phyloP scores from a whole-genome alignment of 1,140 invertebrate species.

The Scylla paramamosain region DNA sequence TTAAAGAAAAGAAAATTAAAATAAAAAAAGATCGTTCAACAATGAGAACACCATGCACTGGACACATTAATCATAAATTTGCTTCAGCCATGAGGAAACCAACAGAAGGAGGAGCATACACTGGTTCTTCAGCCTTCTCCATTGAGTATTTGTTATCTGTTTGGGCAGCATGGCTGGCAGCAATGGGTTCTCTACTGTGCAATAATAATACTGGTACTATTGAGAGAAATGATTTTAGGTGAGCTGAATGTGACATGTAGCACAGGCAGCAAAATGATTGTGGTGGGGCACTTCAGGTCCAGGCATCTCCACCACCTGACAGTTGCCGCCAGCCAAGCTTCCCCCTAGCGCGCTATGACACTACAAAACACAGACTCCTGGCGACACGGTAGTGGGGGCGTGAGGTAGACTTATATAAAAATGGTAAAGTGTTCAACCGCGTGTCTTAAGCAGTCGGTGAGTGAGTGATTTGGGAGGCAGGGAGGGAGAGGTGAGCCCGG shows the following conservation, averaged over 20 bases:
- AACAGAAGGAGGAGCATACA: neutral
- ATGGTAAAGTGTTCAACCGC: conserved; percentile 30
- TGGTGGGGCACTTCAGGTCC: neutral
- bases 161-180: neutral
- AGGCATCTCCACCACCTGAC: neutral
- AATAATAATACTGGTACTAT: neutral
- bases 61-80: neutral
- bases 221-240: neutral
- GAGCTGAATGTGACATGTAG: neutral
- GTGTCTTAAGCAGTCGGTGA: conserved; percentile 46
- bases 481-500: neutral
- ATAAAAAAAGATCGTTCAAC: neutral
- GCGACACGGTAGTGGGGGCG: conserved; percentile 56
- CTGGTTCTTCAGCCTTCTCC: neutral
- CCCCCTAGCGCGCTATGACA: conserved; percentile 26
- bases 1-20: neutral
- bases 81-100: neutral
- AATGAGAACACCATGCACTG: neutral
- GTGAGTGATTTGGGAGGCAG: neutral
- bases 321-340: neutral
- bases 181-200: neutral
- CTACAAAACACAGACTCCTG: conserved; percentile 44
- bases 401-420: conserved; percentile 74
- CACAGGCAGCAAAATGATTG: neutral
- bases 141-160: neutral